phyloP scores from a whole-genome alignment of 2,113 vertebrate genomes.

The Vanacampus margaritifer region DNA sequence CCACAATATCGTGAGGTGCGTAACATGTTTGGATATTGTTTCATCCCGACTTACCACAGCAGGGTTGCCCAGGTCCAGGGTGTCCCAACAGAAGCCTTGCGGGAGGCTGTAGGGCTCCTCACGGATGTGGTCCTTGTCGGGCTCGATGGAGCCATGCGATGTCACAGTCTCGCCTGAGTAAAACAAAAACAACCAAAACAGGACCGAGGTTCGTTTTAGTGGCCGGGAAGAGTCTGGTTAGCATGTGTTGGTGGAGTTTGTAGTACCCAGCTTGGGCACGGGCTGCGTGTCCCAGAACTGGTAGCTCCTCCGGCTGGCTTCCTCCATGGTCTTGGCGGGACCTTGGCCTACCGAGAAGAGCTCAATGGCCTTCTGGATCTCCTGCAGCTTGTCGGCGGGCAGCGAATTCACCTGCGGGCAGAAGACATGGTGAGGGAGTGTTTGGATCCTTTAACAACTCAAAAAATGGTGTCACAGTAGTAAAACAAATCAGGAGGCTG shows the following conservation, averaged over 20 bases:
- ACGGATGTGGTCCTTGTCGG: constrained; percentile 91
- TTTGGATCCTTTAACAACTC: background rate
- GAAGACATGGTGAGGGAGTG: background rate
- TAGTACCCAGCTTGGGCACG: constrained; percentile 90
- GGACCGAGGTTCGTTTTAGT: background rate
- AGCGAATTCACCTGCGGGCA: constrained; percentile 86
- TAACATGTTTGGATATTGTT: no score
- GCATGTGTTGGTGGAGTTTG: background rate
- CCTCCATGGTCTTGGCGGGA: constrained; percentile 98
- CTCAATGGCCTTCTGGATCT: constrained; percentile 99
- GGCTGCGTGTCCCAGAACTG: constrained; percentile 99
- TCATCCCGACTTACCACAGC: constrained; percentile 85
- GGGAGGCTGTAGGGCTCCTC: constrained; percentile 96
- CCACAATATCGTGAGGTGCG: no score
- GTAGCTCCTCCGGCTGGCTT: constrained; percentile 95
- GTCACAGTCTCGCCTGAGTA: constrained; percentile 88
- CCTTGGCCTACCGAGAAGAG: constrained; percentile 95
- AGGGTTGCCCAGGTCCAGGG: constrained; percentile 87
- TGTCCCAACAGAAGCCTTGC: constrained; percentile 93
- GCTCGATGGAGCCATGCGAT: constrained; percentile 90
- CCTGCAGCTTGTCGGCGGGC: constrained; percentile 95
- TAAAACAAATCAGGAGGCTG: no score
- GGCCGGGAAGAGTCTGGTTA: background rate
- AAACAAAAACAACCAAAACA: constrained; percentile 40
- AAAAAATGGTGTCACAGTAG: no score